Conservation (phyloP, 2,113 vertebrate genomes). For the Erythrolamprus reginae region DNA sequence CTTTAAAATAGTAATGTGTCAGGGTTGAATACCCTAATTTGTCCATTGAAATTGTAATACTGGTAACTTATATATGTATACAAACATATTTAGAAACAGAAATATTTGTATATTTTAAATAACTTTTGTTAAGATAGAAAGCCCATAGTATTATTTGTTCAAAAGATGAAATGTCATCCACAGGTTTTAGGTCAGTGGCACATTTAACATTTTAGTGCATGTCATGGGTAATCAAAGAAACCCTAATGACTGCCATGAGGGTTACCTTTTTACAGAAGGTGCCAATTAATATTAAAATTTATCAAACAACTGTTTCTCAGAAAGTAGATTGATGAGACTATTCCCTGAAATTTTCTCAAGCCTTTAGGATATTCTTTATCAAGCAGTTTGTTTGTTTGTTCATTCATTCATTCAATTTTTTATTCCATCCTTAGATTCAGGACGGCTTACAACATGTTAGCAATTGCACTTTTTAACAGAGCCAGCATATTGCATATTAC, state of each 20-base stretch:
- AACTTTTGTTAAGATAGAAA: not conserved
- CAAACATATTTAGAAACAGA: not conserved
- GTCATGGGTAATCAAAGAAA: not conserved
- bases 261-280: not conserved
- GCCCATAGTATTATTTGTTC: not conserved
- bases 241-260: not conserved
- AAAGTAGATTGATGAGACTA: not conserved
- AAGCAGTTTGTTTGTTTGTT: too few relatives aligned
- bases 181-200: not conserved
- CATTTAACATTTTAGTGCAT: not conserved
- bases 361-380: not conserved
- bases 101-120: not conserved
- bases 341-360: not conserved
- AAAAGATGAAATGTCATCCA: not conserved
- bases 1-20: not conserved
- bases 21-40: not conserved
- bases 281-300: not conserved
- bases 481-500: too few relatives aligned
- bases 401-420: too few relatives aligned
- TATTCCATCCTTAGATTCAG: too few relatives aligned
- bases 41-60: not conserved
- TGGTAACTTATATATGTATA: not conserved
- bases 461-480: too few relatives aligned
- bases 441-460: too few relatives aligned
- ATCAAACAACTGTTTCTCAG: not conserved